Evolutionary conservation across 2,113 vertebrate genomes (phyloP).

Genomic region (Dryoscopus gambensis): DNA sequence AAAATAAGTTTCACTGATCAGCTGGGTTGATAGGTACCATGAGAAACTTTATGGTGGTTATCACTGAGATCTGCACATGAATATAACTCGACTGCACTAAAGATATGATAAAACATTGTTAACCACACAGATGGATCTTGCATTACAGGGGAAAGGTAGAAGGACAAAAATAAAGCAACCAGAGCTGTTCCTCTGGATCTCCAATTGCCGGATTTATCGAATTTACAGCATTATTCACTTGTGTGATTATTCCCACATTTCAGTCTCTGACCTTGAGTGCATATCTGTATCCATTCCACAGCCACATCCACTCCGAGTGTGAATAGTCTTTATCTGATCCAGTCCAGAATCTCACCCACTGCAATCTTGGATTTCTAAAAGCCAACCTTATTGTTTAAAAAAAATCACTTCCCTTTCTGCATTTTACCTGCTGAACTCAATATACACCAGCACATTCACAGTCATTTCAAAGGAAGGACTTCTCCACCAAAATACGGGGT

Average conservation of each 20-base stretch:
- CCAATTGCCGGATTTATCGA: not conserved
- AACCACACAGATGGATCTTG: not conserved
- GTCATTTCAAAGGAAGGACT: not conserved
- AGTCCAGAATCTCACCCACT: not conserved
- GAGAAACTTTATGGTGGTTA: not conserved
- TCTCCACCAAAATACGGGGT: not conserved
- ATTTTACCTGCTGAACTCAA: not conserved
- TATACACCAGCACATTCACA: not conserved
- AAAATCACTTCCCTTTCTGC: not conserved
- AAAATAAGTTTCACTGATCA: not conserved
- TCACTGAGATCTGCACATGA: not conserved
- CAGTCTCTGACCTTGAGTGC: not conserved
- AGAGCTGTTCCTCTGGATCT: not conserved
- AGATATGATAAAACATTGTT: accelerated
- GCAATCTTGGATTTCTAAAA: not conserved
- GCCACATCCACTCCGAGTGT: not conserved
- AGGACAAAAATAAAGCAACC: not conserved
- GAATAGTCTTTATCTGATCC: not conserved
- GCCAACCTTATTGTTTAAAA: not conserved
- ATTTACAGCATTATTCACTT: not conserved
- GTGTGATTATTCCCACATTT: not conserved
- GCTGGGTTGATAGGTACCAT: not conserved
- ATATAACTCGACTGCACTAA: not conserved
- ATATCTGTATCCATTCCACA: not conserved
- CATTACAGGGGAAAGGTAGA: not conserved